These are phyloP conservation scores for Emmelina monodactyla DNA, from an alignment of 2,888 invertebrate species.

Conservation along the genomic window DNA sequence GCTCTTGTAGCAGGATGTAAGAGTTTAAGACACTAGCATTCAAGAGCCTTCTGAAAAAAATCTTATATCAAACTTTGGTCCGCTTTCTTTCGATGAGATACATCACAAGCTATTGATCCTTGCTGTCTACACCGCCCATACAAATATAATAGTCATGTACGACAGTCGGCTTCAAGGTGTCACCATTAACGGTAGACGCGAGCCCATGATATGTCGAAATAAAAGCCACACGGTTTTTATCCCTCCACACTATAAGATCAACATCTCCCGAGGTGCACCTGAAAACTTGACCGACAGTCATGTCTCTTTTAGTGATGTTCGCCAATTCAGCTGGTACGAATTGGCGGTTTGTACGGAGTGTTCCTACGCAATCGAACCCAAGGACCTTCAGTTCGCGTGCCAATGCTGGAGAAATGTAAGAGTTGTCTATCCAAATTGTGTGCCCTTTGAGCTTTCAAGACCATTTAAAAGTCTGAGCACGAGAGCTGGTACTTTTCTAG, in stretches of 20 bases:
- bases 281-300: constrained; percentile 12
- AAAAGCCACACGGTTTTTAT: constrained; percentile 9
- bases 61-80: constrained; percentile 18
- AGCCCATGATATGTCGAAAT: constrained; percentile 13
- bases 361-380: constrained; percentile 3
- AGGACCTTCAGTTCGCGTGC: background rate
- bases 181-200: background rate
- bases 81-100: constrained; percentile 15
- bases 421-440: background rate
- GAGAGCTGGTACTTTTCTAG: constrained; percentile 8
- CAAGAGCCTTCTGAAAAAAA: constrained; percentile 13
- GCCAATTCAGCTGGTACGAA: constrained; percentile 15
- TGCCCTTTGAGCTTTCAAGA: background rate
- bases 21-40: constrained; percentile 16
- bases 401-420: background rate
- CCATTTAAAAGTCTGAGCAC: constrained; percentile 11
- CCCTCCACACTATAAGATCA: constrained; percentile 10
- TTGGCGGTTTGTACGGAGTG: constrained; percentile 16
- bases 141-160: constrained; percentile 6
- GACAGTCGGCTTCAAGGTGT: constrained; percentile 4
- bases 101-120: constrained; percentile 14
- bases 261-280: constrained; percentile 13
- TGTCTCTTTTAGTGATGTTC: constrained; percentile 8
- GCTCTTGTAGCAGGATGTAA: constrained; percentile 3
- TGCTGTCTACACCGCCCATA: constrained; percentile 16